A percentile compares a stretch with the other conserved stretches of the same genome.
Conservation (phyloP, 2,888 invertebrate species). For the Matsumyia berberina region DNA sequence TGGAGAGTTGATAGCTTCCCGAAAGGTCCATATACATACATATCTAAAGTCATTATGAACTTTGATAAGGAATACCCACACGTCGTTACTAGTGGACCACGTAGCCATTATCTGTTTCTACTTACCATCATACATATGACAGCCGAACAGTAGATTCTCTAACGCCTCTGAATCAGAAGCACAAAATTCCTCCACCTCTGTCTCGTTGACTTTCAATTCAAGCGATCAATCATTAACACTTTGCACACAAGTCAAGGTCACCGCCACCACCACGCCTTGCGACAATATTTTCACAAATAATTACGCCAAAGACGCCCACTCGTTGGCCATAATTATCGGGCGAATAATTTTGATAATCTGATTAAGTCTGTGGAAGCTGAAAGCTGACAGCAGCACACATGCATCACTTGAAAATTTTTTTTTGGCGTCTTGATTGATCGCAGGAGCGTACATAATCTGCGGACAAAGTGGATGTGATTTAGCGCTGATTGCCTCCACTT, state of each 20-base stretch:
- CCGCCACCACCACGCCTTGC: conserved; percentile 31
- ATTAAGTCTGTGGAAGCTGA: conserved; percentile 34
- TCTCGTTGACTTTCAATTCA: too few species aligned
- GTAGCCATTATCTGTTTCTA: too few species aligned
- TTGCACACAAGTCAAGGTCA: conserved; percentile 42
- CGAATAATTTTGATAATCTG: conserved; percentile 50
- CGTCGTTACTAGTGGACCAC: too few species aligned
- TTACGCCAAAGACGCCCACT: conserved; percentile 38
- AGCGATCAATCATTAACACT: too few species aligned
- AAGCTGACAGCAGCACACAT: conserved; percentile 21
- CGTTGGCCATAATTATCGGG: conserved; percentile 14
- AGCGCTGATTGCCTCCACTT: conserved; percentile 7
- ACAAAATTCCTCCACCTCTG: too few species aligned
- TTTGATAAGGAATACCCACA: too few species aligned
- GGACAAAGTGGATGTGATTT: background rate
- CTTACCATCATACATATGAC: too few species aligned
- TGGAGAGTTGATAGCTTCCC: too few species aligned
- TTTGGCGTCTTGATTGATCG: conserved; percentile 53
- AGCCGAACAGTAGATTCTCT: too few species aligned
- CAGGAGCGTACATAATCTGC: conserved; percentile 2
- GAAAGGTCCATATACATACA: too few species aligned
- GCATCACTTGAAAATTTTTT: conserved; percentile 1
- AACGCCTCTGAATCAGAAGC: too few species aligned
- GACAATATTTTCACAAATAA: conserved; percentile 47
- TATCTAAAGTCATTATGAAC: too few species aligned